Conservation (phyloP, 2,797 vertebrate genomes). For the Notolabrus celidotus region DNA sequence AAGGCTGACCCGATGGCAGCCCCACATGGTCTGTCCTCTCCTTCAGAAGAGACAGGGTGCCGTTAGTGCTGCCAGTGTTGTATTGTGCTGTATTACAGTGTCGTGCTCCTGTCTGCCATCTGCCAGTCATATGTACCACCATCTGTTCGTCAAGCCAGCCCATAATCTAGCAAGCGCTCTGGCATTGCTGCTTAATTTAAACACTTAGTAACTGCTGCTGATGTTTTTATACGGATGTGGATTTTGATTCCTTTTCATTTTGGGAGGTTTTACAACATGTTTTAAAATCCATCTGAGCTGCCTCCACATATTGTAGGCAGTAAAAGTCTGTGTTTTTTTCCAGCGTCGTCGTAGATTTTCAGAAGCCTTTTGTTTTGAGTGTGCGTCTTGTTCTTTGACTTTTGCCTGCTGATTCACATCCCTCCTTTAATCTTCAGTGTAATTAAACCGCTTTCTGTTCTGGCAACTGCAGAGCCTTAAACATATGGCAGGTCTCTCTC, state of each 20-base stretch:
- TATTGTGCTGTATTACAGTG: conserved; percentile 36
- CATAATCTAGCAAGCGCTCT: conserved; percentile 34
- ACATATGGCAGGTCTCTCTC: conserved; percentile 5
- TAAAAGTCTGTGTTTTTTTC: neutral
- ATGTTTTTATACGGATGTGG: conserved; percentile 14
- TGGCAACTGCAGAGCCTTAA: conserved; percentile 3
- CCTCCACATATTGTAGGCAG: neutral
- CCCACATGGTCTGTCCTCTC: conserved; percentile 4
- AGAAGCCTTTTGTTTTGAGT: conserved; percentile 8
- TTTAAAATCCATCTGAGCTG: neutral
- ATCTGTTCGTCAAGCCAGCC: conserved; percentile 63
- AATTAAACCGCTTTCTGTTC: conserved; percentile 22
- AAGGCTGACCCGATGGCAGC: neutral
- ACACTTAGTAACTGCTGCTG: conserved; percentile 27
- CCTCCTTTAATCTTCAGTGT: conserved; percentile 5
- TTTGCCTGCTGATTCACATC: conserved; percentile 1
- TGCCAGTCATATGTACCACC: conserved; percentile 67
- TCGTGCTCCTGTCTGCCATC: conserved; percentile 55
- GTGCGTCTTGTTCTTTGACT: conserved; percentile 1
- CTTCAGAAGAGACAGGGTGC: conserved; percentile 5
- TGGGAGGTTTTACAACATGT: neutral
- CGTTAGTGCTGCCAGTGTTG: conserved; percentile 16
- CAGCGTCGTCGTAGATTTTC: conserved; percentile 16
- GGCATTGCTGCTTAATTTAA: conserved; percentile 36
- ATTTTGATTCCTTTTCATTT: conserved; percentile 3